phyloP scores from a whole-genome alignment of 2,113 vertebrate species.

The Axis porcinus region DNA sequence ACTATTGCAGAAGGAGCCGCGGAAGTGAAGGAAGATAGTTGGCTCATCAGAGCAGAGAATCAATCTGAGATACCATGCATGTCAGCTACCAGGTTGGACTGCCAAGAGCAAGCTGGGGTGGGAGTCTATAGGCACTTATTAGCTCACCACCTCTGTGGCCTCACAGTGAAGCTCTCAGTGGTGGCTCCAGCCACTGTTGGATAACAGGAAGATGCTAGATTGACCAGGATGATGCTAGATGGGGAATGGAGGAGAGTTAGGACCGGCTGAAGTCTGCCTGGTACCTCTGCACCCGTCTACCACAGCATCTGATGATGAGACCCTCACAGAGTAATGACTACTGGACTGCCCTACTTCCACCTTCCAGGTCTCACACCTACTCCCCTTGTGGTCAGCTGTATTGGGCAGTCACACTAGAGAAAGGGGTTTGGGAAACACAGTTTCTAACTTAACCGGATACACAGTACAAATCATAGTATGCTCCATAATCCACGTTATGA shows the following conservation, averaged over 20 bases:
- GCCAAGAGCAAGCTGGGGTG: background rate
- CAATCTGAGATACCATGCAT: background rate
- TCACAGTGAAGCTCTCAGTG: background rate
- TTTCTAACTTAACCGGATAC: background rate
- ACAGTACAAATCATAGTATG: background rate
- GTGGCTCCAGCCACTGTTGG: background rate
- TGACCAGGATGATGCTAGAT: background rate
- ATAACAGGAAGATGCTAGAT: background rate
- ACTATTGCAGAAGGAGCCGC: background rate
- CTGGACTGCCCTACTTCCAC: background rate
- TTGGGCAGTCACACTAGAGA: background rate
- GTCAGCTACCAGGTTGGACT: background rate
- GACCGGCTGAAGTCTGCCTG: background rate
- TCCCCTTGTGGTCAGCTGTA: background rate
- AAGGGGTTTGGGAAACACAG: background rate
- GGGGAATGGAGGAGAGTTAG: background rate
- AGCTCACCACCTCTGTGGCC: background rate
- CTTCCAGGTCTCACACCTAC: background rate
- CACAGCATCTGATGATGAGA: background rate
- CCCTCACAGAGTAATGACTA: background rate
- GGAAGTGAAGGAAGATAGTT: background rate
- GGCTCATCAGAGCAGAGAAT: background rate
- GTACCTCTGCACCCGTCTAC: background rate
- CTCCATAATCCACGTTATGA: background rate
- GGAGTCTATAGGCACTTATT: background rate